A percentile compares a stretch with the other conserved stretches of the same genome.
Evolutionary conservation across 2,888 invertebrate genomes (phyloP).

Genomic region (Noctua janthina): DNA sequence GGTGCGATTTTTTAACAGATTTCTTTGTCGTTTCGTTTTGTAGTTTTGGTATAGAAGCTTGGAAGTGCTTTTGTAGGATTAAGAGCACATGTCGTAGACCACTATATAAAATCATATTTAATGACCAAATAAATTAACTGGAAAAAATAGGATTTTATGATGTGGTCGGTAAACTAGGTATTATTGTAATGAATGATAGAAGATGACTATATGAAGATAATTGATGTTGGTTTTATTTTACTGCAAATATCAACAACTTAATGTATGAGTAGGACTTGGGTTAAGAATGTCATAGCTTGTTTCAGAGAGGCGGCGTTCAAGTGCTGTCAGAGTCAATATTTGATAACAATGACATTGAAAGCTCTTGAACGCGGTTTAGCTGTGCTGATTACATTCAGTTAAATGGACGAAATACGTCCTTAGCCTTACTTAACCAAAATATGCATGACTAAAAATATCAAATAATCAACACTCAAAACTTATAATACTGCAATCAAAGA

Average conservation of each 20-base stretch:
- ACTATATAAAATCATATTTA: background rate
- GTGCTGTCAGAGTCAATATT: background rate
- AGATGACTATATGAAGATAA: background rate
- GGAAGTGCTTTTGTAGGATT: background rate
- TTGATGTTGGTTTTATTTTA: background rate
- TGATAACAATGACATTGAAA: background rate
- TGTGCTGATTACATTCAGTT: background rate
- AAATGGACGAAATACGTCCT: background rate
- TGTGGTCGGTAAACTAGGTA: background rate
- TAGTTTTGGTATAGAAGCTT: background rate
- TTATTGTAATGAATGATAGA: background rate
- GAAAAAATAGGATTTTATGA: background rate
- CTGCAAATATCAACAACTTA: background rate
- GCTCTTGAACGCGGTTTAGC: background rate
- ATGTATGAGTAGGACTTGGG: background rate
- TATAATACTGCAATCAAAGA: background rate
- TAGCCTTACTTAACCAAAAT: background rate
- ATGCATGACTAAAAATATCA: background rate
- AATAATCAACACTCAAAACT: background rate
- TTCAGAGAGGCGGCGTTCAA: background rate
- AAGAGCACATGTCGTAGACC: background rate
- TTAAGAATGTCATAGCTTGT: background rate
- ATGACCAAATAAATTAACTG: background rate
- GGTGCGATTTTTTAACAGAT: background rate
- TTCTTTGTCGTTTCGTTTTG: constrained; percentile 2